These are phyloP conservation scores for Poecile atricapillus DNA, from an alignment of 2,113 vertebrate species.

Conservation along the genomic window DNA sequence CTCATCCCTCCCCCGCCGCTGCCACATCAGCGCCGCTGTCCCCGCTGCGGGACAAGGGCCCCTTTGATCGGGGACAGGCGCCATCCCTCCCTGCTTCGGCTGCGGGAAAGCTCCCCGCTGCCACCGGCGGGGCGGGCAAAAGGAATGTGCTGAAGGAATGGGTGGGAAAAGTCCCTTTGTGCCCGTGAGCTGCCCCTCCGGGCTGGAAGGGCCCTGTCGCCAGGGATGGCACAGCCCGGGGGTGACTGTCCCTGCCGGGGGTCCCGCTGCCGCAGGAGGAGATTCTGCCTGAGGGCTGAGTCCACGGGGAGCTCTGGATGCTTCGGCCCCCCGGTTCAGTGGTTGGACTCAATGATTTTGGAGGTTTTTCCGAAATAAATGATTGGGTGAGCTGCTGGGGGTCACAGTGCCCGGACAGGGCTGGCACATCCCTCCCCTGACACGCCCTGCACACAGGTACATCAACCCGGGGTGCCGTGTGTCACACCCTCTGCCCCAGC, in stretches of 20 bases:
- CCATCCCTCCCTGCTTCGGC: not conserved
- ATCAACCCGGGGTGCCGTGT: accelerated
- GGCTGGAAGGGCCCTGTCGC: not conserved
- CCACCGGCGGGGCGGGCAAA: not conserved
- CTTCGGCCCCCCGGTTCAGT: not conserved
- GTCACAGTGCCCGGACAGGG: not conserved
- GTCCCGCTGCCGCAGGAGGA: not conserved
- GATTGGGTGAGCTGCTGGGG: not conserved
- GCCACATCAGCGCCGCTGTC: not conserved
- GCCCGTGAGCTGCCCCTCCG: accelerated
- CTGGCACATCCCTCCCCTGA: not conserved
- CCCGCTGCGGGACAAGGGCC: not conserved
- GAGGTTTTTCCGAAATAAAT: not conserved
- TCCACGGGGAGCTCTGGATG: accelerated
- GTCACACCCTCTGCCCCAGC: not conserved
- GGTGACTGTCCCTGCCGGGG: not conserved
- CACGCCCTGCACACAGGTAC: accelerated
- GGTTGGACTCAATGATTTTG: not conserved
- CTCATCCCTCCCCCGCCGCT: not conserved
- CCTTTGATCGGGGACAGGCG: slow-evolving; percentile 11
- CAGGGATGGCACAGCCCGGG: not conserved
- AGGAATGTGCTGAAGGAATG: accelerated
- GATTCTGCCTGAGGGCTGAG: not conserved
- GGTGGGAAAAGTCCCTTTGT: not conserved
- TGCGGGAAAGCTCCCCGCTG: not conserved